Evolutionary conservation across 2,888 invertebrate genomes (phyloP).

Genomic region (Galeopsomyia nigrocyanea): DNA sequence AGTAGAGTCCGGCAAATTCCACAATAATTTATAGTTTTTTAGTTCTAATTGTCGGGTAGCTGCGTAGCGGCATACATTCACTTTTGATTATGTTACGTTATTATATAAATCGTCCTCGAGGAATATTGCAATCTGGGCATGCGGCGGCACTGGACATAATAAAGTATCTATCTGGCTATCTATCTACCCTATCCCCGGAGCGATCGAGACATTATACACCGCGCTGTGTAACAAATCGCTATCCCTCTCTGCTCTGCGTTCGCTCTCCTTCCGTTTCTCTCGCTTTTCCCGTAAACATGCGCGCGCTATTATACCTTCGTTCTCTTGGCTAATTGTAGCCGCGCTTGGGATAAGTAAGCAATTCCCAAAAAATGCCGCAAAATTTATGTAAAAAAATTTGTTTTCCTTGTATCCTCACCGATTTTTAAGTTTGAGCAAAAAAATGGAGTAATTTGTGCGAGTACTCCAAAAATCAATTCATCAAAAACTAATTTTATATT

Average conservation of each 20-base stretch:
- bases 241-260: slow-evolving; percentile 37
- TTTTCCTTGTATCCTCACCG: too few species aligned
- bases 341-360: slow-evolving; percentile 44
- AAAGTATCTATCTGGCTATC: slow-evolving; percentile 42
- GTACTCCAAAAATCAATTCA: too few species aligned
- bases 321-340: slow-evolving; percentile 10
- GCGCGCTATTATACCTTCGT: slow-evolving; percentile 15
- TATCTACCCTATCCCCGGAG: slow-evolving; percentile 31
- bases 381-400: too few species aligned
- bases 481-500: too few species aligned
- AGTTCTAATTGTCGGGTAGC: too few species aligned
- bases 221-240: slow-evolving; percentile 37
- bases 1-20: too few species aligned
- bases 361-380: too few species aligned
- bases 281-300: background rate
- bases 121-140: slow-evolving; percentile 30
- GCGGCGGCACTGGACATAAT: slow-evolving; percentile 31
- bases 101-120: slow-evolving; percentile 41
- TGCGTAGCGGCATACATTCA: background rate
- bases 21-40: too few species aligned
- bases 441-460: too few species aligned
- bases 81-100: slow-evolving; percentile 31
- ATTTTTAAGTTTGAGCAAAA: too few species aligned
- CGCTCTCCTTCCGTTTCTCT: slow-evolving; percentile 13
- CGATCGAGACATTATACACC: slow-evolving; percentile 35